These are phyloP conservation scores for Pandemis cinnamomeana DNA, from an alignment of 2,888 invertebrate species.

Conservation along the genomic window DNA sequence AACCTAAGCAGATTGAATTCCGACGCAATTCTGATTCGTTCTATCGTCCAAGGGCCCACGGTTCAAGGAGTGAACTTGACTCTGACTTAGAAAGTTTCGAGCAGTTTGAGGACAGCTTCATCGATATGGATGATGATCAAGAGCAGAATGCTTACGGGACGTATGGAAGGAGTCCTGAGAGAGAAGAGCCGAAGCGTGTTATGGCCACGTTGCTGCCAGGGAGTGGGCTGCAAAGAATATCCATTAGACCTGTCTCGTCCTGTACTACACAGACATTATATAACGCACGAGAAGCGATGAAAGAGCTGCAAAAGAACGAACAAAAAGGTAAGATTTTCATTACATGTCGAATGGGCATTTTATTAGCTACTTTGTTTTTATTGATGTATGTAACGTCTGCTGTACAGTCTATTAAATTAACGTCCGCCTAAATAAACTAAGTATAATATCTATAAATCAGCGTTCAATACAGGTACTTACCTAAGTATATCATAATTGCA, in stretches of 20 bases:
- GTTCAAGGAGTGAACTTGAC: conserved; percentile 72
- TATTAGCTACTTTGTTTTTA: no score
- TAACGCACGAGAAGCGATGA: conserved; percentile 61
- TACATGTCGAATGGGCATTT: no score
- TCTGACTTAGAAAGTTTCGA: conserved; percentile 77
- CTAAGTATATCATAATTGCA: no score
- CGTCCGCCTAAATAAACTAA: no score
- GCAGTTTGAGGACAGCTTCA: conserved; percentile 73
- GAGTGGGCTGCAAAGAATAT: conserved; percentile 74
- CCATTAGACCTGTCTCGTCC: conserved; percentile 67
- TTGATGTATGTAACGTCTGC: no score
- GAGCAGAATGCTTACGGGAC: conserved; percentile 63
- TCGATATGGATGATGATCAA: conserved; percentile 77
- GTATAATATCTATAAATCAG: no score
- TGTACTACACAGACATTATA: conserved; percentile 62
- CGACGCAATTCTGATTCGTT: conserved; percentile 71
- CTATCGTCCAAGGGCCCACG: conserved; percentile 67
- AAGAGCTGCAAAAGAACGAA: conserved; percentile 61
- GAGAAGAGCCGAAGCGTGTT: conserved; percentile 71
- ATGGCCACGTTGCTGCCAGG: conserved; percentile 73
- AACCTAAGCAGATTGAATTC: conserved; percentile 66
- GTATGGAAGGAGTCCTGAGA: conserved; percentile 66
- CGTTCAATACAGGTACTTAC: no score
- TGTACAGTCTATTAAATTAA: no score
- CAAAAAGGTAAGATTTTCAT: conserved; percentile 59